Evolutionary conservation across 2,113 vertebrate genomes (phyloP), one percentile per base, ranked within the genome.

Genomic region (zebrafish (Danio rerio)): DNA sequence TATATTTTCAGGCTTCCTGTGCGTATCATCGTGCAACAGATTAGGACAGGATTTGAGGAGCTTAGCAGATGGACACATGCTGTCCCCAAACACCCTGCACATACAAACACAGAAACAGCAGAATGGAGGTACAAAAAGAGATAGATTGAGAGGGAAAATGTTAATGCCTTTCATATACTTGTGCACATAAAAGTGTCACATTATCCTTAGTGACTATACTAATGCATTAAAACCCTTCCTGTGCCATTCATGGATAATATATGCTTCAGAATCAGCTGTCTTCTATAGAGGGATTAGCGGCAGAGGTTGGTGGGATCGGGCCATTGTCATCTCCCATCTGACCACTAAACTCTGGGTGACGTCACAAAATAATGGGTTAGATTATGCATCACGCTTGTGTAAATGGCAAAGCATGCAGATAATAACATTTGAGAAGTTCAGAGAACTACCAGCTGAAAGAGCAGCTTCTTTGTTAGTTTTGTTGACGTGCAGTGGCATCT

Each of bases 21-120:
- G 21, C 13, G 49, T 77, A 77, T 69, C 43, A 5, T 52, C 82
- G 53, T 63, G 12, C 68, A 56, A 20, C 16, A 72, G 49, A 72
- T 63, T 63, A 79, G 13, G 10, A 43, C 6, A 55, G 65, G 75
- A 78, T 78, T 83, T 61, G 52, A 13, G 15, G 58, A 63, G 56
- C 31, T 73, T 62, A 73, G 56, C 43, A 74, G 80, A 43, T 63
- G 58, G 75, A 77, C 75, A 70, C 47, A 65, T 31, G 80, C 62
- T 43, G 62, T 82, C 72, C 47, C 59, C 61, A 11, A 10, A 82
- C 7, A 82, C 49, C 49, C 71, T 56, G 50, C 59, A 75, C 11
- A 56, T 63, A 63, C 45, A 56, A 82, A 82, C 12, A 56, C 8
- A 62, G 59, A 45, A 63, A 47, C 18, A 52, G 59, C 75, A 63